These are phyloP conservation scores for Stichodactyla helianthus DNA, from an alignment of 64 coral and sea anemone genomes.

Conservation along the genomic window DNA sequence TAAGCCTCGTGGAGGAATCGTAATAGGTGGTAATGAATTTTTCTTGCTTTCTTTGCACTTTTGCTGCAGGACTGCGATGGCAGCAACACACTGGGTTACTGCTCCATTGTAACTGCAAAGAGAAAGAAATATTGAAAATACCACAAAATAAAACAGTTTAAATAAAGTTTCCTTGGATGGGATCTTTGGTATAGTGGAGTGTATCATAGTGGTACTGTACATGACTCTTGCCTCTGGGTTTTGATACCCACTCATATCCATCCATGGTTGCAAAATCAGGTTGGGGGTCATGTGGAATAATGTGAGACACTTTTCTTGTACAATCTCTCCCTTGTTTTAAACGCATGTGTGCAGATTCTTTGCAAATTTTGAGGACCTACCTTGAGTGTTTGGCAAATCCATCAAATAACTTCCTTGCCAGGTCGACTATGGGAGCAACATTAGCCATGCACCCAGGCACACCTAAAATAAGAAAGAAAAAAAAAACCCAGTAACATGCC, in stretches of 20 bases:
- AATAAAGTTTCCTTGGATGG: no score
- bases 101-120: slow-evolving; percentile 60
- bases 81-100: slow-evolving; percentile 58
- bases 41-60: slow-evolving; percentile 42
- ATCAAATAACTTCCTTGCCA: slow-evolving; percentile 27
- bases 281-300: no score
- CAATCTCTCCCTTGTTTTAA: no score
- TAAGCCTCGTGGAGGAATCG: neutral
- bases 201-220: no score
- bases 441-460: slow-evolving; percentile 31
- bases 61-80: slow-evolving; percentile 31
- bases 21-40: neutral
- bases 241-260: no score
- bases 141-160: neutral
- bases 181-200: no score
- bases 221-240: no score
- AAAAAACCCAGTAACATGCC: neutral
- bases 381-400: slow-evolving; percentile 32
- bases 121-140: neutral
- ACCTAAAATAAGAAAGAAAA: neutral
- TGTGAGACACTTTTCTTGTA: no score
- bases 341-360: no score
- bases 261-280: no score
- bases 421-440: slow-evolving; percentile 21
- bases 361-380: neutral